Evolutionary conservation across 2,888 invertebrate species (phyloP), one percentile per base, ranked within the genome.

Genomic region (Sinotaia quadrata): DNA sequence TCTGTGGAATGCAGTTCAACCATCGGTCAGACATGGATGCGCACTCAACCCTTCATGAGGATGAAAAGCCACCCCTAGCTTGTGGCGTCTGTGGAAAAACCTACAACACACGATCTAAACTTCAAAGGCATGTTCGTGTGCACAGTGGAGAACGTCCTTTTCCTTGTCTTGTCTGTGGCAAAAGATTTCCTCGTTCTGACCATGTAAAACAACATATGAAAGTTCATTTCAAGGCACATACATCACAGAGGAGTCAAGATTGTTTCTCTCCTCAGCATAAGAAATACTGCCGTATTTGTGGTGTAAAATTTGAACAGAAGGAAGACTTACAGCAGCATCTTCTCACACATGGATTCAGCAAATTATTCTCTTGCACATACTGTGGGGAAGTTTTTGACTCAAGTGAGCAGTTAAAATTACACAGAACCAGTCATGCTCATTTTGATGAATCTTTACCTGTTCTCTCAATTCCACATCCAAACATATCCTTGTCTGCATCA

Each of bases 131-230:
- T 68, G 82, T 81, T 0, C 72, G 82, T 21, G 81, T 81, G 4
- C 82, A 83, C 69, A 81, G 80, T 41, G 82, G 82, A 0, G 82
- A 83, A 29, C 72, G 80, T 12, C 82, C 82, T 0, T 83, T 81
- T 54, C 74, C 79, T 4, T 83, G 82, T 58, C 69, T 75, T 27
- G 69, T 81, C n/a, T 83, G 82, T 69, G 81, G 81, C 7, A 73
- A 79, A 10, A 61, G 80, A 34, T 83, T 83, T 67, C 80, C 81
- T 8, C 74, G 82, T 4, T 80, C 80, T n/a, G 82, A 83, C 57
- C 81, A 81, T 54, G 79, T 83, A 3, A 83, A 81, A 61, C 81
- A 81, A 67, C 82, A 83, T 65, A 75, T 81, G 75, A 82, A 81
- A 69, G 81, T 81, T 2, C 82, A 82, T 67, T n/a, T 37, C 33